phyloP scores from a whole-genome alignment of 2,888 invertebrate genomes.

The Stomorhina lunata region DNA sequence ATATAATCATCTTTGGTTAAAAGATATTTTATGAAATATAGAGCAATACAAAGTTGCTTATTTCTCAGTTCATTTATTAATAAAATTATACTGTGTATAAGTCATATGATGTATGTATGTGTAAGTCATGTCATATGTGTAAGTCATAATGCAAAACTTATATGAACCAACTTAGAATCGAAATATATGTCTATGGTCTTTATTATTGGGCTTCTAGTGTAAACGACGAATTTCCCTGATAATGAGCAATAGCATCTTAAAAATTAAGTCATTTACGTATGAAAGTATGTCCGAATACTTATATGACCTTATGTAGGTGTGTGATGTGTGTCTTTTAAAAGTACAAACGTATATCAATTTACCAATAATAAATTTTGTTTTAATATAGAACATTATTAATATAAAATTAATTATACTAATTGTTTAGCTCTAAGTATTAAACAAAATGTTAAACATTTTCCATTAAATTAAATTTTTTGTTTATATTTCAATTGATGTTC shows the following conservation, averaged over 20 bases:
- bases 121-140: no score
- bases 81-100: no score
- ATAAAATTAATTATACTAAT: slow-evolving; percentile 3
- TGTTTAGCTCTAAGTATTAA: neutral
- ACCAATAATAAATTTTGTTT: neutral
- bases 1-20: no score
- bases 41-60: no score
- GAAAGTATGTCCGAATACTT: neutral
- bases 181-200: no score
- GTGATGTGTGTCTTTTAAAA: neutral
- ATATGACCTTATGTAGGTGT: neutral
- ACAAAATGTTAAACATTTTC: slow-evolving; percentile 44
- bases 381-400: slow-evolving; percentile 7
- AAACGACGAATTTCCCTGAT: neutral
- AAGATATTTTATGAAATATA: no score
- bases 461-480: neutral
- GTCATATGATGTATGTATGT: no score
- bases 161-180: no score
- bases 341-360: neutral
- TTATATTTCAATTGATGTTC: slow-evolving; percentile 2
- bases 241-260: neutral
- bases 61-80: no score
- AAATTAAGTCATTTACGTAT: neutral
- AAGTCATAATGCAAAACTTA: no score
- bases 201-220: no score